These are phyloP conservation scores for Rhynchonema sp. DNA, from an alignment of 2,888 invertebrate species.

Conservation along the genomic window DNA sequence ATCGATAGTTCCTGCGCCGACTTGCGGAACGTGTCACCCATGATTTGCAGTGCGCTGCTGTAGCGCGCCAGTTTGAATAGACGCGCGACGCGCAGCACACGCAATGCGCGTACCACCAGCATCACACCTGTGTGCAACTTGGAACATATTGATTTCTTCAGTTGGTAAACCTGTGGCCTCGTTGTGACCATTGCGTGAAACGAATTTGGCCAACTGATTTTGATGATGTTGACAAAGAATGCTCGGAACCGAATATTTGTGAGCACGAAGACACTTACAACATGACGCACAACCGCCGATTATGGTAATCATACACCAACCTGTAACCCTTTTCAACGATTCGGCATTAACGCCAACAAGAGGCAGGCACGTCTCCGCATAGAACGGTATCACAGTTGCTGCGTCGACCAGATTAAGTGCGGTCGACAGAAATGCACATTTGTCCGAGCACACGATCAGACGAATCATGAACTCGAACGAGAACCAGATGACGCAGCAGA, in stretches of 20 bases:
- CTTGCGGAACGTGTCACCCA: constrained; percentile 16
- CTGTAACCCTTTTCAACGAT: not conserved
- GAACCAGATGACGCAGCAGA: constrained; percentile 22
- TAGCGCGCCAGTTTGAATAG: constrained; percentile 25
- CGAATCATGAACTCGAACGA: constrained; percentile 12
- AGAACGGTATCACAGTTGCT: constrained; percentile 15
- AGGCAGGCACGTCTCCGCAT: constrained; percentile 11
- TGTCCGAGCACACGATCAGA: not conserved
- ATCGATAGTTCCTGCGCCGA: constrained; percentile 23
- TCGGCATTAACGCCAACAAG: constrained; percentile 11
- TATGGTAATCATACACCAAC: not conserved
- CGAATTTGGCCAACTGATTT: too few species aligned
- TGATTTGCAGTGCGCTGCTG: constrained; percentile 22
- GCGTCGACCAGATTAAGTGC: constrained; percentile 23
- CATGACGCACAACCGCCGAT: too few species aligned
- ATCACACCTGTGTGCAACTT: constrained; percentile 25
- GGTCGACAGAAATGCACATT: constrained; percentile 7
- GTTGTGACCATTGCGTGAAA: too few species aligned
- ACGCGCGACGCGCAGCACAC: constrained; percentile 23
- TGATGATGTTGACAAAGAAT: too few species aligned
- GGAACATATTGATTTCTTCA: too few species aligned
- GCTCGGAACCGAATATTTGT: too few species aligned
- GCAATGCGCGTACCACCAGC: constrained; percentile 23
- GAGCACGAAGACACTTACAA: too few species aligned
- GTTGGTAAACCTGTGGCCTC: too few species aligned